Evolutionary conservation across 2,113 vertebrate species (phyloP).

Genomic region (Pollachius pollachius): DNA sequence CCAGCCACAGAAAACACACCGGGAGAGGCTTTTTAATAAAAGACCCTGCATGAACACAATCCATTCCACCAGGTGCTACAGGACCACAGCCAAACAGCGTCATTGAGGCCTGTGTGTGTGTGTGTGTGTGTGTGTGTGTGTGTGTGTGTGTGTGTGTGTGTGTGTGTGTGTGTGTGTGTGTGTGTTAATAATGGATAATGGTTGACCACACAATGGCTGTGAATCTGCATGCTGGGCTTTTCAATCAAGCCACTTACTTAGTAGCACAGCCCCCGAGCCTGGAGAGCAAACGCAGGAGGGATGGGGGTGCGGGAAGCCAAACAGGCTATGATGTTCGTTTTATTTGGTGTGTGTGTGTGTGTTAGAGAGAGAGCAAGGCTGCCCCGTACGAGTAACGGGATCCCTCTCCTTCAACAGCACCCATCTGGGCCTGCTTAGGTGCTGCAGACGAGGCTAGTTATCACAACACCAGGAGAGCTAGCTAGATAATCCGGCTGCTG

Average conservation of each 20-base stretch:
- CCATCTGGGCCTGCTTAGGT: slow-evolving; percentile 73
- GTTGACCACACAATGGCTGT: slow-evolving; percentile 45
- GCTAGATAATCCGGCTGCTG: slow-evolving; percentile 47
- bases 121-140: slow-evolving; percentile 53
- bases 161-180: slow-evolving; percentile 46
- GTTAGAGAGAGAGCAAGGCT: slow-evolving; percentile 21
- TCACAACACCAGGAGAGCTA: slow-evolving; percentile 59
- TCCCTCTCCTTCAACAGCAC: slow-evolving; percentile 36
- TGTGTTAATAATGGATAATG: slow-evolving; percentile 44
- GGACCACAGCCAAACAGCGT: slow-evolving; percentile 51
- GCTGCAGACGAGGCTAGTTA: slow-evolving; percentile 60
- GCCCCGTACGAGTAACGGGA: slow-evolving; percentile 55
- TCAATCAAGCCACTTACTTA: slow-evolving; percentile 51
- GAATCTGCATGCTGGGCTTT: slow-evolving; percentile 58
- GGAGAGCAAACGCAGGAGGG: slow-evolving; percentile 39
- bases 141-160: slow-evolving; percentile 48
- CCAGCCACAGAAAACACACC: slow-evolving; percentile 49
- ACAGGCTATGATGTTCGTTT: slow-evolving; percentile 17
- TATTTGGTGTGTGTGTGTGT: neutral
- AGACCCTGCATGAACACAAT: slow-evolving; percentile 64
- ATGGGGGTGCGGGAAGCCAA: slow-evolving; percentile 48
- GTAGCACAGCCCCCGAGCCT: slow-evolving; percentile 36
- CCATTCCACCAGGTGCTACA: slow-evolving; percentile 53
- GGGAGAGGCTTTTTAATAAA: slow-evolving; percentile 74
- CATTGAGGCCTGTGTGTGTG: slow-evolving; percentile 36